phyloP scores from a whole-genome alignment of 2,797 vertebrate species.

The Ispidina picta region DNA sequence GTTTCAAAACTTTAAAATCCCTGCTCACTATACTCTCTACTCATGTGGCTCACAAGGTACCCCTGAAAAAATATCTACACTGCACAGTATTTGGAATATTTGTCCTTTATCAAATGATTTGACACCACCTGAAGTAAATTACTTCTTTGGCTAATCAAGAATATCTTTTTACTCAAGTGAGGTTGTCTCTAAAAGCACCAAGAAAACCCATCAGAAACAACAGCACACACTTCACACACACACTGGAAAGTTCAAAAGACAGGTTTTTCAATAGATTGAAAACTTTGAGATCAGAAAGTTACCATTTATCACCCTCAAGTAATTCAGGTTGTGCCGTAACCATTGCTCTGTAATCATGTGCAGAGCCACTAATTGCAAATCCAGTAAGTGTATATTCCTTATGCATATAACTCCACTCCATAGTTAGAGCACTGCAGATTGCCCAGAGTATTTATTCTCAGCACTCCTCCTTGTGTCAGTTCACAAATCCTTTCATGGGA shows the following conservation, averaged over 20 bases:
- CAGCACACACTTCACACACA: fast-evolving
- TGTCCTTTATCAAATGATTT: background rate
- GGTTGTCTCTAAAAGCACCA: background rate
- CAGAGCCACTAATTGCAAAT: background rate
- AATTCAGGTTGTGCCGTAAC: background rate
- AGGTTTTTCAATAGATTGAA: background rate
- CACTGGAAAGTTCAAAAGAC: background rate
- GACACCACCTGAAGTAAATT: background rate
- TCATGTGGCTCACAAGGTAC: background rate
- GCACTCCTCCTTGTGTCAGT: background rate
- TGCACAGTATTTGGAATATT: background rate
- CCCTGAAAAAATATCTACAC: background rate
- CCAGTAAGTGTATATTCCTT: background rate
- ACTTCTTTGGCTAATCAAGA: background rate
- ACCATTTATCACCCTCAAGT: background rate
- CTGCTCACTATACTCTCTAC: background rate
- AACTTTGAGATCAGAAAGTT: background rate
- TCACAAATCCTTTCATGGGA: background rate
- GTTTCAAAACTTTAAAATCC: background rate
- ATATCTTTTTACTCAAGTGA: background rate
- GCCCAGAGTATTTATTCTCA: background rate
- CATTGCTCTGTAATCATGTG: background rate
- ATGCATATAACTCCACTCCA: background rate
- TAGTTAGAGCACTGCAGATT: background rate
- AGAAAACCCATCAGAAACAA: background rate